Base-by-base conservation (phyloP, 1,140 invertebrate species). In the Hyles euphorbiae region DNA sequence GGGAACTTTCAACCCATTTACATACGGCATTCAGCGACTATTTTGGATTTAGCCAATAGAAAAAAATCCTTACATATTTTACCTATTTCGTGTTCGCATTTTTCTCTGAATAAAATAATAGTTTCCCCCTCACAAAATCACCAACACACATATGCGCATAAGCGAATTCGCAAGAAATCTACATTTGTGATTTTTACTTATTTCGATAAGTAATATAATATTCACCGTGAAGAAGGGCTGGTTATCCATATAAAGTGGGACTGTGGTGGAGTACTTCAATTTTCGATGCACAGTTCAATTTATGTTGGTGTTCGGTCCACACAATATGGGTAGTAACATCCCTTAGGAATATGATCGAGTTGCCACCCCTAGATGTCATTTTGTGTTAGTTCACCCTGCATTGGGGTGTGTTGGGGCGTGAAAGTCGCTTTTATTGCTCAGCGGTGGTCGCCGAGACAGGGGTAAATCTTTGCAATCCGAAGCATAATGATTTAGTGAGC, bases 181-280 rank as follows among this genome's bases (percentile, higher is more conserved):
- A 60, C 65, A 72, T 72, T 66, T 56, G 58, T 61, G 63, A 72
- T 68, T 72, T 61, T 68, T 66, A 68, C 64, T 65, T 68, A 72
- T 66, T 66, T 49, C 63, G 61, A 68, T 72, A 68, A 68, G 69
- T 72, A 68, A 72, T 72, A 68, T 68, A 60, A 72, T 72, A 66
- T 68, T 71, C 65, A 61, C 60, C 45, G 54, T 61, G 60, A 58
- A 63, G 52, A 58, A 55, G 66, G 61, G 61, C 50, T 49, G 11
- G 10, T 12, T 43, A 36, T 32, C 65, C 58, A 67, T n/a, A 12
- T 8, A 11, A 43, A 7, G 5, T 34, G 9, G 57, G 51, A 3
- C 56, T 12, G 6, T 36, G 33, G 7, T 40, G 3, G 5, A 3
- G n/a, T n/a, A 33, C 34, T 10, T 8, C 3, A 4, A 12, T 49